Base-by-base conservation (phyloP, 2,113 vertebrate genomes). In the Trogon melanurus region DNA sequence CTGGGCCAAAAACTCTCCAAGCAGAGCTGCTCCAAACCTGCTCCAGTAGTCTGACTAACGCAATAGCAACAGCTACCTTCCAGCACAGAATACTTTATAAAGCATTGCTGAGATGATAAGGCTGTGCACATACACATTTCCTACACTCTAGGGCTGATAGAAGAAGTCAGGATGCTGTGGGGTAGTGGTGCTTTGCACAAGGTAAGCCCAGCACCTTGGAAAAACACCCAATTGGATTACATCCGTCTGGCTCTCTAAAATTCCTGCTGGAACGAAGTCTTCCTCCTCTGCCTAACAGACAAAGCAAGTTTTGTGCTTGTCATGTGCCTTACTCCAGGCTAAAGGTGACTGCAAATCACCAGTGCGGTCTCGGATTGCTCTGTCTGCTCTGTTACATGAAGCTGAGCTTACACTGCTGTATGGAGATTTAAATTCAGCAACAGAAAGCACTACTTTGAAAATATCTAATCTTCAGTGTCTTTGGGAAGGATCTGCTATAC, bases 251-350 rank as follows among this genome's bases (percentile, higher is more conserved):
- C 16, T 82, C 50, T 79, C 62, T 58, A 66, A 79, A 88, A 9
- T 79, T 94, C 47, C 79, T 76, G 29, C 62, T 91, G 58, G 67
- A 96, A 82, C 41, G 30, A 89, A 22, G 78, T 58, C 53, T 79
- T 91, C 21, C 74, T 18, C 47, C 81, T 72, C 19, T 65, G 32
- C 53, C 34, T 61, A 67, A 53, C 0, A 86, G 34, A 92, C 41
- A 95, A 92, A 95, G 91, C 58, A 69, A 19, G 32, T 79, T 94
- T 94, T 96, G 89, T 93, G 58, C 54, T 79, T 60, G 57, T 79
- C 72, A 86, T 22, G 34, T 57, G 89, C 83, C 48, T 36, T 87
- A 84, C 66, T 95, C 17, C 22, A 88, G 78, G 73, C 67, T 89
- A 91, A 91, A 89, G 66, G 65, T 48, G 76, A 72, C 69, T 75